Conservation (phyloP, 2,113 vertebrate species). For the Laticauda laticaudata region DNA sequence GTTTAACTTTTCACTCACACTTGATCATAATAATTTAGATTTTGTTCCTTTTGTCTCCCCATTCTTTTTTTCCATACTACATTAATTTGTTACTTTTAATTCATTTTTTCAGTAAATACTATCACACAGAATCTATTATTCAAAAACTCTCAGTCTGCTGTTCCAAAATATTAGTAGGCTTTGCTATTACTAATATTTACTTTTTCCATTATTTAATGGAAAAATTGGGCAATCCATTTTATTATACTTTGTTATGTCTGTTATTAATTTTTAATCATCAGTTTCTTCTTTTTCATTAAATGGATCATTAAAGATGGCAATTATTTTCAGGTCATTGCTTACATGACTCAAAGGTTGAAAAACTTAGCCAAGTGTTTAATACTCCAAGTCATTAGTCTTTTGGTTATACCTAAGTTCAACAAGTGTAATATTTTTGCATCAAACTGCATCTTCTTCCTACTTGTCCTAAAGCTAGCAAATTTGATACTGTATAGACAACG, state of each 20-base stretch:
- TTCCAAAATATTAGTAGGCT: not conserved
- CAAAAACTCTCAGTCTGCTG: not conserved
- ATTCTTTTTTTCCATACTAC: not conserved
- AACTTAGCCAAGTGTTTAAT: slow-evolving; percentile 25
- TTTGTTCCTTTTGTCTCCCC: not conserved
- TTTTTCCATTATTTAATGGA: not conserved
- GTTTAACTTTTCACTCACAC: not conserved
- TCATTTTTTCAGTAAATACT: not conserved
- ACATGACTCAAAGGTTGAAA: slow-evolving; percentile 6
- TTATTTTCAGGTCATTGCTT: slow-evolving; percentile 14
- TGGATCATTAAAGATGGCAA: slow-evolving; percentile 23
- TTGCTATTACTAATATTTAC: slow-evolving; percentile 6
- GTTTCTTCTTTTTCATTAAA: slow-evolving; percentile 12
- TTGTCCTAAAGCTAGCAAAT: not conserved
- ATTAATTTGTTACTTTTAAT: not conserved
- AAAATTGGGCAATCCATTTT: not conserved
- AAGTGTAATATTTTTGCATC: not conserved
- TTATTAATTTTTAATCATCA: slow-evolving; percentile 3
- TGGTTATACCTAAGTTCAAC: not conserved
- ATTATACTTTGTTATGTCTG: not conserved
- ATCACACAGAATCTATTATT: not conserved
- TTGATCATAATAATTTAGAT: not conserved
- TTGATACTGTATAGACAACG: not conserved
- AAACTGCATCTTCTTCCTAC: not conserved
- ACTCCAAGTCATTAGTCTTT: slow-evolving; percentile 6